Evolutionary conservation across 2,888 invertebrate species (phyloP).

Genomic region (Drosophila hamatofila): DNA sequence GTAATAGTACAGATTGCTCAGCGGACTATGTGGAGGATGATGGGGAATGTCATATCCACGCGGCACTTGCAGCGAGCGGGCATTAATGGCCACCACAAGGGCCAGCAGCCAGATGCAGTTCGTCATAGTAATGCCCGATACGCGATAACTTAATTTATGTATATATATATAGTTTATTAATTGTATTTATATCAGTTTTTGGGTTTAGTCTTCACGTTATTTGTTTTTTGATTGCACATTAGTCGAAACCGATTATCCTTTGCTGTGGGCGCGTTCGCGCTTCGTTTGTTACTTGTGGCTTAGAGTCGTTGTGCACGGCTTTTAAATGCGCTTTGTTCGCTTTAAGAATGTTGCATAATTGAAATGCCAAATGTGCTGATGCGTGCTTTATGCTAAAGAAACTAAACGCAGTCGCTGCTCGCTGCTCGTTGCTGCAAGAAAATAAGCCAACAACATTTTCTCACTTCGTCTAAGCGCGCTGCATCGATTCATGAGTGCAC

Average conservation of each 20-base stretch:
- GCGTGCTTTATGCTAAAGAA: conserved; percentile 63
- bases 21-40: conserved; percentile 8
- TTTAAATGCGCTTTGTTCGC: conserved; percentile 56
- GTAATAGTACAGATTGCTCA: too few species aligned
- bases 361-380: conserved; percentile 58
- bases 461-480: conserved; percentile 32
- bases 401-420: conserved; percentile 3
- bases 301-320: conserved; percentile 25
- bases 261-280: conserved; percentile 36
- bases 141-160: conserved; percentile 1
- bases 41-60: conserved; percentile 9
- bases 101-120: conserved; percentile 60
- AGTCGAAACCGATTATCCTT: conserved; percentile 27
- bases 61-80: conserved; percentile 42
- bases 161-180: background rate
- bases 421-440: conserved; percentile 15
- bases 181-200: background rate
- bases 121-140: conserved; percentile 38
- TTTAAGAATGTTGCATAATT: conserved; percentile 69
- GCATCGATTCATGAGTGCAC: conserved; percentile 28
- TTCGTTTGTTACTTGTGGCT: conserved; percentile 44
- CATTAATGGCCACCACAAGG: conserved; percentile 33
- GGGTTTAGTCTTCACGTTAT: conserved; percentile 4
- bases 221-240: conserved; percentile 21
- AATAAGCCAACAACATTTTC: conserved; percentile 12